A percentile compares a stretch with the other conserved stretches of the same genome.
Conservation (phyloP, 2,113 vertebrate genomes). For the Oreochromis spilurus region DNA sequence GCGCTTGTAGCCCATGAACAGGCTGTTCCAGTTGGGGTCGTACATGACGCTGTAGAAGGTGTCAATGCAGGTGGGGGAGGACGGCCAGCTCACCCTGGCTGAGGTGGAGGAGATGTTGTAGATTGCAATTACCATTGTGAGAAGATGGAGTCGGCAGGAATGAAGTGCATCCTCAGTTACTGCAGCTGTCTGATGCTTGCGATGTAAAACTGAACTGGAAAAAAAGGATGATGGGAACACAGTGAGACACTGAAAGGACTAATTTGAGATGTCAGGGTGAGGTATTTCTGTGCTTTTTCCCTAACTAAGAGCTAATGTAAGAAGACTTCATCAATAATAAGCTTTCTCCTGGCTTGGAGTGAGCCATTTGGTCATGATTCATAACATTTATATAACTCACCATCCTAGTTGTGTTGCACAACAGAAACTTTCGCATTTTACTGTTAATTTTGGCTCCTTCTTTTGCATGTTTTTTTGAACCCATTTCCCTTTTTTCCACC, state of each 20-base stretch:
- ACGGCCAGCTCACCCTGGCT: conserved; percentile 77
- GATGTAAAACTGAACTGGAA: background rate
- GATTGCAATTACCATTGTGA: conserved; percentile 72
- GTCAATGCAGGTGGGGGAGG: conserved; percentile 72
- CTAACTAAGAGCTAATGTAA: background rate
- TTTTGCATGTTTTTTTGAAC: background rate
- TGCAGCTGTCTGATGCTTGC: background rate
- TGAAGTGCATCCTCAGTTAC: background rate
- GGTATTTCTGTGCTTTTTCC: background rate
- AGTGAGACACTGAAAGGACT: background rate
- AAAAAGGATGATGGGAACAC: background rate
- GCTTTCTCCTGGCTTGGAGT: background rate
- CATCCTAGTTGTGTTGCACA: background rate
- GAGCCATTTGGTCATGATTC: background rate
- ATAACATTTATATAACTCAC: background rate
- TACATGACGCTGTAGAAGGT: conserved; percentile 90
- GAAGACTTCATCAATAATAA: background rate
- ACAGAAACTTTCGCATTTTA: background rate
- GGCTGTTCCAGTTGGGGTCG: conserved; percentile 83
- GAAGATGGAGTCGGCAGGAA: background rate
- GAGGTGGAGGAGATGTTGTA: conserved; percentile 81
- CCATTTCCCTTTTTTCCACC: background rate
- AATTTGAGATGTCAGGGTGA: background rate
- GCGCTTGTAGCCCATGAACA: conserved; percentile 76
- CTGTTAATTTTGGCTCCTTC: background rate